phyloP scores from a whole-genome alignment of 2,113 vertebrate genomes.

The Eulemur rufifrons region DNA sequence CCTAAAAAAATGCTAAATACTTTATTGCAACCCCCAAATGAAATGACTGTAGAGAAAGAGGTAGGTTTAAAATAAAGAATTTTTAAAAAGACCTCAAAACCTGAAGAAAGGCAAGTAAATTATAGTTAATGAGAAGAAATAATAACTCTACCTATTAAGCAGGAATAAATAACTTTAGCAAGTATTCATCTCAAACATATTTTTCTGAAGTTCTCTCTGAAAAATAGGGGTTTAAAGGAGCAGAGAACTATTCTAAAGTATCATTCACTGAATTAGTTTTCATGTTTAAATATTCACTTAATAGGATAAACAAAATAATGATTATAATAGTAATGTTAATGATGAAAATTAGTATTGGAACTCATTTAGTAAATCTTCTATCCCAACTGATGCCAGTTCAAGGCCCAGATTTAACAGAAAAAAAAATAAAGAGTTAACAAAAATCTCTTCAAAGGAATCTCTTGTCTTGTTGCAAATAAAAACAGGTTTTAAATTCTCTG shows the following conservation, averaged over 20 bases:
- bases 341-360: not conserved
- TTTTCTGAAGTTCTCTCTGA: not conserved
- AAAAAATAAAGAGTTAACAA: slow-evolving; percentile 33
- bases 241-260: not conserved
- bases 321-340: not conserved
- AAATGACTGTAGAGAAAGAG: not conserved
- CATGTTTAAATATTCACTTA: not conserved
- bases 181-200: not conserved
- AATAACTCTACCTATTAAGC: not conserved
- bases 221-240: not conserved
- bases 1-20: not conserved
- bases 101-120: not conserved
- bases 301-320: not conserved
- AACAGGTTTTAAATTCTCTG: slow-evolving; percentile 54
- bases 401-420: not conserved
- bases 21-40: not conserved
- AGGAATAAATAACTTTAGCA: not conserved
- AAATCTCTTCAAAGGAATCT: slow-evolving; percentile 51
- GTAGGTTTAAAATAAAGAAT: not conserved
- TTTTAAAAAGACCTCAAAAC: not conserved
- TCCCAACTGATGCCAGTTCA: not conserved
- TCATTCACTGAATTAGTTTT: not conserved
- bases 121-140: not conserved
- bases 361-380: not conserved
- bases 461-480: slow-evolving; percentile 56